phyloP scores from a whole-genome alignment of 2,113 vertebrate genomes.

The Plestiodon gilberti region DNA sequence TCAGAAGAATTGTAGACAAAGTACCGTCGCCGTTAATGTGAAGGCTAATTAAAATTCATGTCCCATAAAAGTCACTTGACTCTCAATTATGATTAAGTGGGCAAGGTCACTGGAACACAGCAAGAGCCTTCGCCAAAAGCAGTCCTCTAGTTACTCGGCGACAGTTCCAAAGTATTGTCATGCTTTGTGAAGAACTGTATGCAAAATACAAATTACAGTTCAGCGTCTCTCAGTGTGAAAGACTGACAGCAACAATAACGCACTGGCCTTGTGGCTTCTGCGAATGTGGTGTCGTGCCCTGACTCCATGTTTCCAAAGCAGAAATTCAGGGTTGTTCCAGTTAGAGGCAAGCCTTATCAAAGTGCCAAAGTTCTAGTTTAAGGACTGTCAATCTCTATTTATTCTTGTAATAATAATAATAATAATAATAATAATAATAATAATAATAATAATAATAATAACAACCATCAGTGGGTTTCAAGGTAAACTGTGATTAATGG shows the following conservation, averaged over 20 bases:
- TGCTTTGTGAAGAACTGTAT: neutral
- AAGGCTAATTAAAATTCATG: constrained; percentile 73
- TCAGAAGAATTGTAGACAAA: constrained; percentile 74
- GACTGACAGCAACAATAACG: neutral
- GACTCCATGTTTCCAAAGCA: neutral
- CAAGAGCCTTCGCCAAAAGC: constrained; percentile 47
- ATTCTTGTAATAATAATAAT: constrained; percentile 48
- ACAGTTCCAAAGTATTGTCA: constrained; percentile 19
- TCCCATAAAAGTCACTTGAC: constrained; percentile 71
- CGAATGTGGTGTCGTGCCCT: neutral
- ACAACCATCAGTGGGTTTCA: constrained; percentile 19
- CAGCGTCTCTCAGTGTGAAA: fast-evolving
- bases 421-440: constrained; percentile 50
- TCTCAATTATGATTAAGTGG: constrained; percentile 74
- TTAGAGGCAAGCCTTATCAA: neutral
- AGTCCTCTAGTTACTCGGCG: constrained; percentile 19
- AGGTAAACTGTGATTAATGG: neutral
- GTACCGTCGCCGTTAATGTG: constrained; percentile 65
- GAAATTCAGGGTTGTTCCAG: neutral
- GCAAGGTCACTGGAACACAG: constrained; percentile 69
- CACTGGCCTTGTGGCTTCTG: neutral
- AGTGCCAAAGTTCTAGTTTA: constrained; percentile 8
- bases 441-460: constrained; percentile 59
- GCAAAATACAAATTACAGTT: fast-evolving
- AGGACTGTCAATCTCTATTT: neutral